These are phyloP conservation scores for Pachyuromys duprasi DNA, from an alignment of 2,797 vertebrate species.

Conservation along the genomic window DNA sequence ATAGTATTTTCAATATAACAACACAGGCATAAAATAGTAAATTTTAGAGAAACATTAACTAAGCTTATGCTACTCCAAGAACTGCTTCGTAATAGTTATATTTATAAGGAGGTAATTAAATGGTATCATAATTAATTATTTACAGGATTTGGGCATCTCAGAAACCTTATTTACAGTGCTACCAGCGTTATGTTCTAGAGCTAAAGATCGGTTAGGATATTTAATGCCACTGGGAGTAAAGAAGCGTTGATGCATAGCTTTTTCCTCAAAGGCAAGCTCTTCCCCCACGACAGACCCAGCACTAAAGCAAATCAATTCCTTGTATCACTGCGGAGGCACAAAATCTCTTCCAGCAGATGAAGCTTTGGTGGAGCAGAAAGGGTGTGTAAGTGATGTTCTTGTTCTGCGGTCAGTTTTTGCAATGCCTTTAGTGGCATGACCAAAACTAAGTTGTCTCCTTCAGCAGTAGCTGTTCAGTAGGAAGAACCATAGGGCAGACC, in stretches of 20 bases:
- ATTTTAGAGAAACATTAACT: background rate
- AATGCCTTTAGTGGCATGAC: background rate
- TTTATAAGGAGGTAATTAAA: background rate
- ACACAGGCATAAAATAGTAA: background rate
- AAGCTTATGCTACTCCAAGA: background rate
- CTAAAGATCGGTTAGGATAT: background rate
- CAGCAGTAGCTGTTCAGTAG: background rate
- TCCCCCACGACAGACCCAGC: background rate
- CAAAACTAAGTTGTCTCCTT: background rate
- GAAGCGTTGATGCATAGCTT: no score
- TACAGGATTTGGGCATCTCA: background rate
- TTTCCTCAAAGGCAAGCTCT: no score
- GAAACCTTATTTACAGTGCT: background rate
- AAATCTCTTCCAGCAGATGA: background rate
- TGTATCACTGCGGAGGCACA: background rate
- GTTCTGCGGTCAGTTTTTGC: background rate
- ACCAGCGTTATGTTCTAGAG: background rate
- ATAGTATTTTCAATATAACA: background rate
- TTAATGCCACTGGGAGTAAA: background rate
- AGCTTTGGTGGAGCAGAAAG: background rate
- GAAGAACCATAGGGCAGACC: background rate
- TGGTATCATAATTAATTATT: background rate
- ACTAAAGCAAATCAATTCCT: background rate
- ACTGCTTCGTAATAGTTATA: background rate
- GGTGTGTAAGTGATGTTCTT: background rate